Conservation (phyloP, 2,888 invertebrate genomes). For the Nasonia oneida region DNA sequence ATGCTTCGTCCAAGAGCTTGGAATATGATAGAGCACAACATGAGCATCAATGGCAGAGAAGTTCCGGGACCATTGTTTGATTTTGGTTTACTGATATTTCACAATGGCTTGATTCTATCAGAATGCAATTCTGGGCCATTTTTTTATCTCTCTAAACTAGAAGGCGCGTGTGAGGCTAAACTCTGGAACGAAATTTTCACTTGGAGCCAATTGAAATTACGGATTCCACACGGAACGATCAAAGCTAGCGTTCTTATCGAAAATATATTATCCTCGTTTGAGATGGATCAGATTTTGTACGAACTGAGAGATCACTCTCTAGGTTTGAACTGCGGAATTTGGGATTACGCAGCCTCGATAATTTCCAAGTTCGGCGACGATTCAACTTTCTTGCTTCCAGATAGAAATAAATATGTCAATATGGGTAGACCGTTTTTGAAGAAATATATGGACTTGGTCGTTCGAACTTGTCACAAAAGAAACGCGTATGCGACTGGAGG, state of each 20-base stretch:
- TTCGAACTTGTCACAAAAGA: constrained; percentile 82
- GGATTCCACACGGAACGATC: constrained; percentile 83
- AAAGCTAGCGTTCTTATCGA: constrained; percentile 88
- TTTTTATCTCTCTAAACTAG: constrained; percentile 87
- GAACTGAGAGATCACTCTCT: constrained; percentile 84
- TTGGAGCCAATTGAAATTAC: constrained; percentile 82
- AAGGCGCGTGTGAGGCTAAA: constrained; percentile 83
- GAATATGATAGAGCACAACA: constrained; percentile 87
- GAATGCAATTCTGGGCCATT: constrained; percentile 84
- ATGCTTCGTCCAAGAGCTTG: constrained; percentile 87
- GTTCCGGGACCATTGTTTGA: constrained; percentile 86
- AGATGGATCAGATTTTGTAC: constrained; percentile 86
- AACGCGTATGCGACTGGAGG: constrained; percentile 85
- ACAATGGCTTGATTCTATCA: constrained; percentile 82
- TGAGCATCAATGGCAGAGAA: constrained; percentile 83
- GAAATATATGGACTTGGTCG: constrained; percentile 83
- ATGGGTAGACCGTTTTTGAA: constrained; percentile 84
- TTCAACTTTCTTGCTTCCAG: constrained; percentile 83
- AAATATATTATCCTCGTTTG: constrained; percentile 85
- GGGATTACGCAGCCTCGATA: constrained; percentile 87
- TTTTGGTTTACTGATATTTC: constrained; percentile 85
- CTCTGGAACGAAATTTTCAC: constrained; percentile 87
- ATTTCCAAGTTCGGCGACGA: constrained; percentile 84
- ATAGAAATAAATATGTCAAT: constrained; percentile 85
- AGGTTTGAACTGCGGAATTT: constrained; percentile 87